Evolutionary conservation across 1,140 invertebrate species (phyloP).

Genomic region (Zaprionus camerounensis): DNA sequence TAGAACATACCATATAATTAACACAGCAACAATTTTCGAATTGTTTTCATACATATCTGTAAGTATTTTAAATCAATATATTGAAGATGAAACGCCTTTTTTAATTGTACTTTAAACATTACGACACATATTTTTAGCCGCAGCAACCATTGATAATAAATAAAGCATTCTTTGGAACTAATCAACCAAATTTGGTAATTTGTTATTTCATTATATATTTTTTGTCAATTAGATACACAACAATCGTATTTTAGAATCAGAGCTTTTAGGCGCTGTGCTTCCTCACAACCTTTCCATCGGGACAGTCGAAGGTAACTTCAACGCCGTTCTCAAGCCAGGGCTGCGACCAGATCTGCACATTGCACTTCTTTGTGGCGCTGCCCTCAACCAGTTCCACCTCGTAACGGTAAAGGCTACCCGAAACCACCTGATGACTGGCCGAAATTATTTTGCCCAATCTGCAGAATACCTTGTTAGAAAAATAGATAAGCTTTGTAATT

Average conservation of each 20-base stretch:
- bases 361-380: slow-evolving; percentile 31
- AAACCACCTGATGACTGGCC: slow-evolving; percentile 43
- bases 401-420: slow-evolving; percentile 28
- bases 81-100: no score
- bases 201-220: neutral
- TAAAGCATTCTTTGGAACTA: no score
- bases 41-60: no score
- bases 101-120: no score
- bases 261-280: slow-evolving; percentile 5
- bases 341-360: slow-evolving; percentile 47
- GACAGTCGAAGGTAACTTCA: slow-evolving; percentile 41
- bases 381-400: slow-evolving; percentile 37
- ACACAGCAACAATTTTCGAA: no score
- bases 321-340: slow-evolving; percentile 50
- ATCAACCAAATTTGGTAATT: neutral
- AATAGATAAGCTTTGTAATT: neutral
- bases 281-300: slow-evolving; percentile 28
- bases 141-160: no score
- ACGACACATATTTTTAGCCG: no score
- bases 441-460: slow-evolving; percentile 45
- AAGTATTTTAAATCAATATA: no score
- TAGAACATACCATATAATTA: no score
- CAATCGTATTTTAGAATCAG: neutral
- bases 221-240: neutral
- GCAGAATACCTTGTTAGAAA: neutral